Conservation (phyloP, 35 echinoderm and acorn worm species). For the Heliocidaris tuberculata region DNA sequence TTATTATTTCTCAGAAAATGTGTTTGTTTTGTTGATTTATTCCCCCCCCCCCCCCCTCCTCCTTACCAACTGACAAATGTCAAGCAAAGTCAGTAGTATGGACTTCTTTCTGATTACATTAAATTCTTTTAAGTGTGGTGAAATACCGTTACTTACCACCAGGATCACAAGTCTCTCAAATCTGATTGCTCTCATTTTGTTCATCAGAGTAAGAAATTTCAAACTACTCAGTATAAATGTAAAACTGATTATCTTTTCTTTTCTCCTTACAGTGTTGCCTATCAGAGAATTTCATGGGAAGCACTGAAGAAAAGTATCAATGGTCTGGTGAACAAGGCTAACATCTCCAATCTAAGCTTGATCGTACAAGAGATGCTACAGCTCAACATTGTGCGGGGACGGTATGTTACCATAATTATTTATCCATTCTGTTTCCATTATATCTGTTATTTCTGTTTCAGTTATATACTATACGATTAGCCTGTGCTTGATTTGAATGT, state of each 20-base stretch:
- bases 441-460: too few species aligned
- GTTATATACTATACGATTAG: too few species aligned
- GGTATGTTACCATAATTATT: conserved; percentile 50
- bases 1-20: background rate
- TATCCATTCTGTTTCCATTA: background rate
- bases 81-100: too few species aligned
- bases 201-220: too few species aligned
- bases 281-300: conserved; percentile 96
- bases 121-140: too few species aligned
- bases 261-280: conserved; percentile 66
- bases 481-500: too few species aligned
- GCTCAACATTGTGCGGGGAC: conserved; percentile 95
- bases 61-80: too few species aligned
- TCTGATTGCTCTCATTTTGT: too few species aligned
- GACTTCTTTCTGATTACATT: too few species aligned
- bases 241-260: background rate
- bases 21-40: background rate
- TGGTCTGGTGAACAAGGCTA: conserved; percentile 97
- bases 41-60: too few species aligned
- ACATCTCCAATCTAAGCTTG: conserved; percentile 84
- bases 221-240: too few species aligned
- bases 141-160: background rate
- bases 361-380: conserved; percentile 86
- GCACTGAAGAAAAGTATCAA: conserved; percentile 99
- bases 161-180: background rate